Evolutionary conservation across 2,113 vertebrate genomes (phyloP).

Genomic region (Hippocampus barbouri): DNA sequence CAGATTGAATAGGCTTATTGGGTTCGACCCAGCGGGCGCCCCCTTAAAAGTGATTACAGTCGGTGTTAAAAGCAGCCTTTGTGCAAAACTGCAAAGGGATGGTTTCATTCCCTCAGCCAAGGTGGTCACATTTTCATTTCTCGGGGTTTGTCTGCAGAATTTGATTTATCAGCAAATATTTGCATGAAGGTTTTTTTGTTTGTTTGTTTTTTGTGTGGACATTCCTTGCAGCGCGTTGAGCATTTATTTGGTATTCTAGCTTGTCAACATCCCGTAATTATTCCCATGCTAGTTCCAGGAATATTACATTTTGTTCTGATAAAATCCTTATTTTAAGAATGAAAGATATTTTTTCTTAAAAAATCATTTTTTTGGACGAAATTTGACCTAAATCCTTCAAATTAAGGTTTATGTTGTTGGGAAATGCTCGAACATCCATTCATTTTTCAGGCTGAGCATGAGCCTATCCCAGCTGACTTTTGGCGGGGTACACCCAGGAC

Average conservation of each 20-base stretch:
- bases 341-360: not conserved
- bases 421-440: not conserved
- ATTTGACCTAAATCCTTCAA: not conserved
- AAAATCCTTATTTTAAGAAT: not conserved
- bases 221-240: not conserved
- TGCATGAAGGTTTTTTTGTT: not conserved
- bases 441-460: not conserved
- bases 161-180: not conserved
- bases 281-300: not conserved
- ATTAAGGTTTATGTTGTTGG: not conserved
- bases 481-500: not conserved
- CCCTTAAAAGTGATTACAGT: not conserved
- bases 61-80: not conserved
- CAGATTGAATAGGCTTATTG: conserved; percentile 16
- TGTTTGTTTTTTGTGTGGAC: not conserved
- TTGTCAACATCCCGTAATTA: not conserved
- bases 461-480: not conserved
- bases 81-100: not conserved
- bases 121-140: not conserved
- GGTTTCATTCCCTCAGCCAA: not conserved
- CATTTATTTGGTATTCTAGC: not conserved
- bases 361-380: not conserved
- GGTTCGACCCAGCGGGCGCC: not conserved
- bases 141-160: not conserved
- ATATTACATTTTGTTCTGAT: not conserved